A percentile compares a stretch with the other conserved stretches of the same genome.
Evolutionary conservation across 2,888 invertebrate genomes (phyloP).

Genomic region (Ormyrus labotus): DNA sequence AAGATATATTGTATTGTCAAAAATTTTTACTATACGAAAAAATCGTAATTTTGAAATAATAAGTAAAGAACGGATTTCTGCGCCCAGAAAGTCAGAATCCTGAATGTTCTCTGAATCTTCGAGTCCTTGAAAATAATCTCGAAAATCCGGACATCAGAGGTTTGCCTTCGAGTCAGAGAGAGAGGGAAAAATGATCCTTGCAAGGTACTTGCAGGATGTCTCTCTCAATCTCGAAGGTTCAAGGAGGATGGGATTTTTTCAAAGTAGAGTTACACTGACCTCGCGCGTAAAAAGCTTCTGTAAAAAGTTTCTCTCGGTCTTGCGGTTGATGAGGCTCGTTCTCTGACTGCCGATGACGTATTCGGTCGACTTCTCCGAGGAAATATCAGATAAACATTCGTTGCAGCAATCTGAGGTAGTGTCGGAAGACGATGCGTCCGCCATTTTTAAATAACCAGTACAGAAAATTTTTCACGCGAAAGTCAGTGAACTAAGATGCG

Average conservation of each 20-base stretch:
- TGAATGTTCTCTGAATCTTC: background rate
- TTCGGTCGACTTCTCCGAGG: conserved; percentile 70
- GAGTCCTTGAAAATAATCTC: conserved; percentile 40
- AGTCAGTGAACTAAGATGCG: conserved; percentile 49
- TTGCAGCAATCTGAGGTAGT: conserved; percentile 74
- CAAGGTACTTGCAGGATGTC: conserved; percentile 3
- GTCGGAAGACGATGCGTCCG: conserved; percentile 75
- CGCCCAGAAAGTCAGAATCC: too few relatives aligned
- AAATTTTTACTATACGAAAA: background rate
- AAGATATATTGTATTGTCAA: background rate
- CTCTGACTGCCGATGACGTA: conserved; percentile 71
- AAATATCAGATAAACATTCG: conserved; percentile 73
- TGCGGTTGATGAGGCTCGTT: conserved; percentile 64
- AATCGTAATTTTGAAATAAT: background rate
- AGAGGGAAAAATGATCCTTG: conserved; percentile 1
- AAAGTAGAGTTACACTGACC: conserved; percentile 73
- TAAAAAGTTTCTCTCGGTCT: conserved; percentile 70
- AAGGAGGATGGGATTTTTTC: conserved; percentile 37
- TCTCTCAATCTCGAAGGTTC: conserved; percentile 3
- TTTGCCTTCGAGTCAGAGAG: background rate
- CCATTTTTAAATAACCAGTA: conserved; percentile 75
- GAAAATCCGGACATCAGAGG: background rate
- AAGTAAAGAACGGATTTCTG: too few relatives aligned
- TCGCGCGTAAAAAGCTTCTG: conserved; percentile 81
- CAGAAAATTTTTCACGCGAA: conserved; percentile 50